Base-by-base conservation (phyloP, 23 tunicate species). In the Ciona savignyi region DNA sequence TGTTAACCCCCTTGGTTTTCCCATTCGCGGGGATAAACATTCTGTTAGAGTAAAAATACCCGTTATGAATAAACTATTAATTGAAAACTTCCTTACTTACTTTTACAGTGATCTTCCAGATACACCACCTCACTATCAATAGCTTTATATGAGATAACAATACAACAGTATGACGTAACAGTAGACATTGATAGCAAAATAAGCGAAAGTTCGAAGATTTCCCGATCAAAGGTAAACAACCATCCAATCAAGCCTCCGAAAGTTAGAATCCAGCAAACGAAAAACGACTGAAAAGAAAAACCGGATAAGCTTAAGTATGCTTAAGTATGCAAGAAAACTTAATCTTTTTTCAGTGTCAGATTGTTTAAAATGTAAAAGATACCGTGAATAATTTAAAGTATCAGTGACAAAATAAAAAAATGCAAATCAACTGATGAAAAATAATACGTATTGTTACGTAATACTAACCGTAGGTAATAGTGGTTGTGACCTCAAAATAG, bases 141-240 rank as follows among this genome's bases (percentile, higher is more conserved):
- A 0, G 81, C 81, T 84, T 65, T 61, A 64, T 84, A 84, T 24
- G 89, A 84, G 29, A 77, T 29, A 0, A 27, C 89, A 31, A 84
- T 81, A 29, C 78, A 70, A 25, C 32, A 61, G 65, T 77, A 77
- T 22, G 60, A 35, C 0, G 77, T 29, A 56, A 33, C 34, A 19
- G 83, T 69, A 0, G 89, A 19, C 1, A 63, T n/a, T n/a, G 71
- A 23, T 27, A 84, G 71, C 32, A 71, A 48, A 35, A 51, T 22
- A 2, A 51, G 21, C 1, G 89, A 71, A 56, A 84, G 27, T 25
- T 71, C 89, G 72, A 76, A 84, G n/a, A 70, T 61, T 71, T 84
- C 89, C 1, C 78, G 65, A 56, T 84, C 89, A 32, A 79, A 70
- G 29, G 82, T 34, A 34, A 84, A 84, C 1, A 84, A 35, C 89